Evolutionary conservation across 2,797 vertebrate genomes (phyloP), one percentile per base, ranked within the genome.

Genomic region (Gephyroberyx darwinii): DNA sequence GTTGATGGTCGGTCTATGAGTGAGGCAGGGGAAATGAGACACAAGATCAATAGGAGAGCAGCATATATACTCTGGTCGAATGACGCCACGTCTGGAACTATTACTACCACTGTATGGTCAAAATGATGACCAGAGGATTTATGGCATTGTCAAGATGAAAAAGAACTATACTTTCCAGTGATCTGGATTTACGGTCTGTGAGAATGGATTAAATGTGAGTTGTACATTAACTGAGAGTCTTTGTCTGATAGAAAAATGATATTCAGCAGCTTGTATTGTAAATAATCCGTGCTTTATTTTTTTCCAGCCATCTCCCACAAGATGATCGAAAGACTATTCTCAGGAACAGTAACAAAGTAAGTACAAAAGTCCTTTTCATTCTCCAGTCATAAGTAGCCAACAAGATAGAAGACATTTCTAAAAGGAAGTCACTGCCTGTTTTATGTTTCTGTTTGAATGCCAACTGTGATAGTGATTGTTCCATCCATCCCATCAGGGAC

Each of bases 251-350:
- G 19, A 47, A 33, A 57, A 26, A 70, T 62, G 51, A 35, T 17
- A 35, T 35, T 63, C 17, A 48, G 76, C 14, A 45, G 61, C 65
- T 55, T 56, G 43, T 50, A 64, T 78, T 72, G 14, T 83, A 74
- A 74, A 31, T 75, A 19, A 73, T 75, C 12, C 80, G 33, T 68
- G 0, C 13, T 84, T 3, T 76, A 0, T 86, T 50, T 71, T 68
- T 86, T 69, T 48, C 19, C 92, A 99, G 98, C 98, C 61, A 92
- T 99, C 75, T 98, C 98, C 35, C 90, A 84, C 41, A 94, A 91
- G 90, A 96, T 99, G 95, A 96, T 98, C 47, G 96, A 97, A 75
- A 93, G 98, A 67, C 94, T 99, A 87, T 99, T 98, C 91, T 98
- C 97, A 0, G 97, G 98, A 74, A 96, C 97, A 0, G 97, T 99